Conservation (phyloP, 2,797 vertebrate species). For the Enteromius afrohamiltoni region DNA sequence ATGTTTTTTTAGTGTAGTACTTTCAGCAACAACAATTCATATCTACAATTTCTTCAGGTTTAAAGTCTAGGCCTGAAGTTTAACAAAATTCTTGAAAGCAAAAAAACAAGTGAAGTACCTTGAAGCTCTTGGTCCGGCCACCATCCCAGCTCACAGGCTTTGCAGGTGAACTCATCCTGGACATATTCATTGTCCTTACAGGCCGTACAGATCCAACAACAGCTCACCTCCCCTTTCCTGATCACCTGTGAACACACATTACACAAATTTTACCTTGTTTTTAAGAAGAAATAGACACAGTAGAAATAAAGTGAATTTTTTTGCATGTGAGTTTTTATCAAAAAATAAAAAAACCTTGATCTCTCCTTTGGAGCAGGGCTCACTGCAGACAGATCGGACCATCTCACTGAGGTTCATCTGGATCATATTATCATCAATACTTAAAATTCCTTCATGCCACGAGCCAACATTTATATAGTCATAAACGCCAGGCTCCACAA, state of each 20-base stretch:
- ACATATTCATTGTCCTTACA: constrained; percentile 97
- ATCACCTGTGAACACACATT: constrained; percentile 84
- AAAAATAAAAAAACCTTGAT: constrained; percentile 84
- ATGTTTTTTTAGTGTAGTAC: background rate
- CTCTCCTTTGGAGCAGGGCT: constrained; percentile 94
- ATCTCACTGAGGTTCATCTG: constrained; percentile 94
- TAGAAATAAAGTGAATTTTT: background rate
- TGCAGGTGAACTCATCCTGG: constrained; percentile 98
- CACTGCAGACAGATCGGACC: constrained; percentile 96
- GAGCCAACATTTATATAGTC: constrained; percentile 95
- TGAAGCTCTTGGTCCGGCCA: constrained; percentile 91
- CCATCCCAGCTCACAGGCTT: constrained; percentile 96
- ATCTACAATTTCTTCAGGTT: background rate
- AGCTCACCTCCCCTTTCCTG: constrained; percentile 97
- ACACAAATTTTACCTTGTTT: background rate
- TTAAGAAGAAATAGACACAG: background rate
- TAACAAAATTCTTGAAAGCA: background rate
- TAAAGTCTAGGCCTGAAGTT: background rate
- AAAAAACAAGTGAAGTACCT: constrained; percentile 76
- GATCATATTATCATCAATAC: constrained; percentile 90
- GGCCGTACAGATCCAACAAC: constrained; percentile 98
- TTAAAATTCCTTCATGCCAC: constrained; percentile 92
- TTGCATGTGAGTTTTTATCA: background rate
- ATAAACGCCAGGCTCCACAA: constrained; percentile 80
- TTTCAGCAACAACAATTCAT: background rate